Evolutionary conservation across 2,113 vertebrate genomes (phyloP), one percentile per base, ranked within the genome.

Genomic region (Sinocyclocheilus rhinocerous): DNA sequence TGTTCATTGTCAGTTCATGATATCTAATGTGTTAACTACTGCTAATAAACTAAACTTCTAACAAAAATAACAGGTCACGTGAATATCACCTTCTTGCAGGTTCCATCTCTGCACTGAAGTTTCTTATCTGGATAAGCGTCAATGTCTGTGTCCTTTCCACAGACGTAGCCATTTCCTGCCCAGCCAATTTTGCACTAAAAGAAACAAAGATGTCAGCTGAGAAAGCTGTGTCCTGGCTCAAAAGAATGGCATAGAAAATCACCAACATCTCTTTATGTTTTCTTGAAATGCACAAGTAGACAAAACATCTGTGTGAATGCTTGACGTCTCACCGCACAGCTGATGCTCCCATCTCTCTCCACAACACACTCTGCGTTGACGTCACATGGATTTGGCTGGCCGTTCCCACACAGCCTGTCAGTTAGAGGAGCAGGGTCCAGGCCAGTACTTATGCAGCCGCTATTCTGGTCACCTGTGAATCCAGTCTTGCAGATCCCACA

Each of bases 121-220:
- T 92, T 93, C 48, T 84, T 92, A 0, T 99, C 97, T 4, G 98
- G 97, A 88, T 97, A 96, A n/a, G 95, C 96, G 42, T 99, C 98
- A 12, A 99, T 99, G 90, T 99, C 98, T 4, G 97, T 94, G 88
- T 99, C 98, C 92, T 96, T 97, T 84, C 96, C 98, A 26, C 98
- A 99, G 70, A 96, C 81, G 16, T 96, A 97, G 78, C 98, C 98
- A 55, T 99, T 95, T 10, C 98, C 98, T 88, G 98, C 98, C 97
- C 96, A 99, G 57, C 98, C 98, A 59, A 99, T 91, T 11, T 95
- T 94, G 91, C 98, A 99, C 98, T 99, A 88, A 72, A 22, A 90
- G 24, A 79, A 78, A 80, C 9, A 70, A 55, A 26, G 6, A 72
- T n/a, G n/a, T 69, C 8, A 59, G 20, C 61, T 9, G 57, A 55